Conservation (phyloP, 2,888 invertebrate genomes). For the Papilio protenor region DNA sequence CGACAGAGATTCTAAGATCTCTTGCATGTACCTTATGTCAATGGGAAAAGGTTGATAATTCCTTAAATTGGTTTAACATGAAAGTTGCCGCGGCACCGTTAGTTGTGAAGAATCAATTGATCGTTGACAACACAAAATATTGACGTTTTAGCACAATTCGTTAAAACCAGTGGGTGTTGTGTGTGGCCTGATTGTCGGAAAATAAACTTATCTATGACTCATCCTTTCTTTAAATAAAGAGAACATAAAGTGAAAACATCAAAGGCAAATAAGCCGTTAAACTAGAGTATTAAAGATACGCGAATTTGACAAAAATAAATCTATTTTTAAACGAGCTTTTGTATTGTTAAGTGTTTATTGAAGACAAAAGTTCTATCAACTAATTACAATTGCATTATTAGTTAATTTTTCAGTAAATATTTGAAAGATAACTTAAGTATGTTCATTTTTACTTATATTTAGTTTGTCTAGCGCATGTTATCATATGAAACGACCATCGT, state of each 20-base stretch:
- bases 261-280: background rate
- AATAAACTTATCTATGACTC: conserved; percentile 28
- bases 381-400: background rate
- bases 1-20: conserved; percentile 3
- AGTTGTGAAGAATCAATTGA: conserved; percentile 58
- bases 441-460: background rate
- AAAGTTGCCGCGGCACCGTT: conserved; percentile 49
- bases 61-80: conserved; percentile 39
- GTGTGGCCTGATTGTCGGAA: conserved; percentile 7
- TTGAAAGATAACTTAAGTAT: background rate
- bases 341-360: background rate
- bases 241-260: background rate
- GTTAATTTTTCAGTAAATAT: background rate
- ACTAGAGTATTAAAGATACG: background rate
- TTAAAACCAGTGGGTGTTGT: conserved; percentile 19
- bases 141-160: conserved; percentile 43
- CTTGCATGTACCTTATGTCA: conserved; percentile 45
- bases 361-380: background rate
- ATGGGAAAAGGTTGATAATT: conserved; percentile 46
- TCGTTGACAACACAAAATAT: conserved; percentile 66
- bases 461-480: background rate
- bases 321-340: background rate
- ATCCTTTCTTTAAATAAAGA: background rate
- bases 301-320: background rate
- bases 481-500: background rate